Percentiles rank a stretch among this genome's conserved stretches.
These are phyloP conservation scores for Neodiprion virginianus DNA, from an alignment of 1,140 invertebrate species.

Conservation along the genomic window DNA sequence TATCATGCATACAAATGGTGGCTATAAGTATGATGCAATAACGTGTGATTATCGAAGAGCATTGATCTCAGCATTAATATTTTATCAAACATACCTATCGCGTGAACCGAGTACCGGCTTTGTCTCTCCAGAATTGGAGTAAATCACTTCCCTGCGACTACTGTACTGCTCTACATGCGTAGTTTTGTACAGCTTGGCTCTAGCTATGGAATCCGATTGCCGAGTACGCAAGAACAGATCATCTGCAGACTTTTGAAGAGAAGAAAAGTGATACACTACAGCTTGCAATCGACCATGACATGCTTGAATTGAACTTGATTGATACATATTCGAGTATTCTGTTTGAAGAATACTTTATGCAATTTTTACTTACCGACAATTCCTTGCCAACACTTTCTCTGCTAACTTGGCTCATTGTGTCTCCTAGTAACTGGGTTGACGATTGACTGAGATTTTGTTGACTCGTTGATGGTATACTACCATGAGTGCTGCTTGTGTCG, in stretches of 20 bases:
- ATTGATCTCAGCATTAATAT: constrained; percentile 1
- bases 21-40: constrained; percentile 10
- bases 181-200: constrained; percentile 38
- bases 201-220: constrained; percentile 23
- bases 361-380: background rate
- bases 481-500: constrained; percentile 39
- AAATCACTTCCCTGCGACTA: constrained; percentile 35
- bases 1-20: background rate
- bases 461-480: constrained; percentile 39
- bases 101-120: background rate
- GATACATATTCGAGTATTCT: background rate
- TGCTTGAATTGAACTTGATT: too few species aligned
- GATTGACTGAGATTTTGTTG: constrained; percentile 39
- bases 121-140: constrained; percentile 25
- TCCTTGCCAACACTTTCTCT: background rate
- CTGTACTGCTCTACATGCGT: constrained; percentile 41
- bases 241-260: constrained; percentile 29
- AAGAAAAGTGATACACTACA: constrained; percentile 11
- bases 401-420: background rate
- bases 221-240: constrained; percentile 26
- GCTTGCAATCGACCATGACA: too few species aligned
- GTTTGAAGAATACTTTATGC: background rate
- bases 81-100: constrained; percentile 32
- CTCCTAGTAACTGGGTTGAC: constrained; percentile 20
- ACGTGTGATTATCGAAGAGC: background rate